These are phyloP conservation scores for Eulithis prunata DNA, from an alignment of 2,888 invertebrate genomes.

Conservation along the genomic window DNA sequence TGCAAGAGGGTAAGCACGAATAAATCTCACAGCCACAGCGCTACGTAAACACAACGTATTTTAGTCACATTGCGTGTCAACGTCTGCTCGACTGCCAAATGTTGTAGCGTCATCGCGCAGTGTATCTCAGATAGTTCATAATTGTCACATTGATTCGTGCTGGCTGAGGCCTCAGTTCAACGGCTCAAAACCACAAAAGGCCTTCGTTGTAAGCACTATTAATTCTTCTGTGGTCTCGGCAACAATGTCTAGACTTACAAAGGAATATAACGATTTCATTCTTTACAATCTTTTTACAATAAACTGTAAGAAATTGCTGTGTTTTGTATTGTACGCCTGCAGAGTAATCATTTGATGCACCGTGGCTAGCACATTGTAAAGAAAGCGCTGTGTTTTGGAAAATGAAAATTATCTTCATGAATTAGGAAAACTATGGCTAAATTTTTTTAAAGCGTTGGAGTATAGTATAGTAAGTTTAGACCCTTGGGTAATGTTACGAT, in stretches of 20 bases:
- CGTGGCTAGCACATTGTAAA: neutral
- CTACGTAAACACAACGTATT: no score
- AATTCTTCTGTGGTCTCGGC: conserved; percentile 47
- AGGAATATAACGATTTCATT: conserved; percentile 52
- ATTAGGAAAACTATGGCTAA: neutral
- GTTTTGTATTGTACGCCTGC: conserved; percentile 47
- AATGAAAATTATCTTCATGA: neutral
- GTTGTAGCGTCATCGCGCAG: no score
- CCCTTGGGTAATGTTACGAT: no score
- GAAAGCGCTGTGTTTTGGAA: neutral
- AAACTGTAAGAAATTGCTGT: conserved; percentile 36
- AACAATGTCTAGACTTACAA: conserved; percentile 59
- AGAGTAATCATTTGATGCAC: conserved; percentile 37
- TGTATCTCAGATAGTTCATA: no score
- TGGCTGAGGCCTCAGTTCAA: conserved; percentile 35
- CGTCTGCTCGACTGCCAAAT: no score
- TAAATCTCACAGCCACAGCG: no score
- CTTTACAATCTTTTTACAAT: conserved; percentile 40
- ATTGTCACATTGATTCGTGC: no score
- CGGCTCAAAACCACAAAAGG: conserved; percentile 73
- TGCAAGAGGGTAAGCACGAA: conserved; percentile 28
- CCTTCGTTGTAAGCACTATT: conserved; percentile 39
- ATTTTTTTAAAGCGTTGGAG: no score
- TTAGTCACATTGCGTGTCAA: no score
- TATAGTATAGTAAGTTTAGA: no score